Evolutionary conservation across 2,888 invertebrate species (phyloP), one percentile per base, ranked within the genome.

Genomic region (Fragum sueziense): DNA sequence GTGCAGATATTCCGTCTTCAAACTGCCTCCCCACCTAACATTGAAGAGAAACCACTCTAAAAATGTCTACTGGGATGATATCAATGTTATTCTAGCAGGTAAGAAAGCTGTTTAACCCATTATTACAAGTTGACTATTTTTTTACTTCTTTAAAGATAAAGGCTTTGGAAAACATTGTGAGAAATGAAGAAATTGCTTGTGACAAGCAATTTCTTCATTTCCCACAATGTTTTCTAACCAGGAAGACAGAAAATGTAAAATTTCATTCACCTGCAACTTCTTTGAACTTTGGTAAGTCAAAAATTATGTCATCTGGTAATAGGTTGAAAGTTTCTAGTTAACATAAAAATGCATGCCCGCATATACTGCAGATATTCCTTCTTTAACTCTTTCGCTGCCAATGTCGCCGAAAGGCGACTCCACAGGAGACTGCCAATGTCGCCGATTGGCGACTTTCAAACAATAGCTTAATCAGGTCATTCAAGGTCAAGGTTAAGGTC

Each of bases 51-150:
- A 87, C 17, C 93, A 93, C 78, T 87, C 80, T 41, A 80, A 76
- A 25, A 87, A 88, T 68, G 85, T 93, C 3, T 91, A 91, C 85
- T 93, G 91, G 91, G 91, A 93, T 83, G 93, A 93, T 79, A 85
- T 90, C 51, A 91, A 91, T 85, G 91, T 93, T 33, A 87, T 92
- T 34, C 84, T 93, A 20, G 85, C 91, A 73, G 92, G 92, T 93
- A 69, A 22, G 65, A 9, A 41, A 41, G 41, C 41, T 17, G 11
- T 41, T 41, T 41, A 41, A 41, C 41, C 41, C 41, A 41, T 41
- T 41, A 41, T 17, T 17, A 41, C 41, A 41, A 9, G 17, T 11
- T n/a, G n/a, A n/a, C n/a, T 14, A 27, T 11, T 27, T 59, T 59
- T 59, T 27, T 25, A 59, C 59, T 59, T 7, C 2, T 20, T 20